These are phyloP conservation scores for Thymelicus lineola DNA, from an alignment of 2,888 invertebrate species.

Conservation along the genomic window DNA sequence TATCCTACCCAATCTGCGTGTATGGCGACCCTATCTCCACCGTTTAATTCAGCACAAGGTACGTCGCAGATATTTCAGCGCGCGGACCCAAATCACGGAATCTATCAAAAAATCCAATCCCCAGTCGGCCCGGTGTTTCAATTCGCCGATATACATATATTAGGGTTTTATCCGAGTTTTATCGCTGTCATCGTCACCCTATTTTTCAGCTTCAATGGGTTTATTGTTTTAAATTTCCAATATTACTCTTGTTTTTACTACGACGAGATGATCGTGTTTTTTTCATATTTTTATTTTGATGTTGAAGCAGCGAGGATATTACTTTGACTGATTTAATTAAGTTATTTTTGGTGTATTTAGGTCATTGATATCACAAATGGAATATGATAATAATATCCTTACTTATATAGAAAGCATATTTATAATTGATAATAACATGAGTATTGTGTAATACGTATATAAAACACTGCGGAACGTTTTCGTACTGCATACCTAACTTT, in stretches of 20 bases:
- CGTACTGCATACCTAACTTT: no score
- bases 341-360: no score
- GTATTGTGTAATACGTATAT: no score
- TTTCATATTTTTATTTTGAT: neutral
- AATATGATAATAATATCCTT: no score
- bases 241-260: neutral
- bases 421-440: no score
- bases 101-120: constrained; percentile 25
- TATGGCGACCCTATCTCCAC: neutral
- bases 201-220: constrained; percentile 12
- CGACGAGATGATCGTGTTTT: neutral
- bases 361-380: no score
- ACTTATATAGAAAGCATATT: no score
- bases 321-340: no score
- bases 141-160: constrained; percentile 5
- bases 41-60: constrained; percentile 20
- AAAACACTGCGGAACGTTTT: no score
- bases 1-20: neutral
- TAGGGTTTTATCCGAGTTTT: constrained; percentile 13
- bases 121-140: constrained; percentile 6
- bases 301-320: no score
- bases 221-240: constrained; percentile 16
- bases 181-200: constrained; percentile 17
- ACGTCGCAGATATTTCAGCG: constrained; percentile 19
- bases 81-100: constrained; percentile 18